phyloP scores from a whole-genome alignment of 2,888 invertebrate genomes.

The Halocaridina rubra region DNA sequence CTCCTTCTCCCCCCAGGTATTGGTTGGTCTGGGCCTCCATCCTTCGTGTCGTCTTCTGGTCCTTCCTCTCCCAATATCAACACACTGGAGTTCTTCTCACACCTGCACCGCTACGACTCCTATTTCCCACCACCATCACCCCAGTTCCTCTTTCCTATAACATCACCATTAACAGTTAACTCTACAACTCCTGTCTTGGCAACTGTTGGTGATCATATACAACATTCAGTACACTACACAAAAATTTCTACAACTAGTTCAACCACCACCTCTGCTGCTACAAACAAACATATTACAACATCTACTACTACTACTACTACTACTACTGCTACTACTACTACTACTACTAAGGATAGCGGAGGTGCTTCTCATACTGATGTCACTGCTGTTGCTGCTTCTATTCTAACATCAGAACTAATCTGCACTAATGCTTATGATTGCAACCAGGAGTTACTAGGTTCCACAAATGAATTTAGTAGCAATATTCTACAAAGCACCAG shows the following conservation, averaged over 20 bases:
- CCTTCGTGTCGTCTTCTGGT: conserved; percentile 79
- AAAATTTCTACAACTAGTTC: neutral
- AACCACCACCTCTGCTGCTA: too few species aligned
- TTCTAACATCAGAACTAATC: conserved; percentile 35
- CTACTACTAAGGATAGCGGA: conserved; percentile 9
- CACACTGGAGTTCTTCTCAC: conserved; percentile 57
- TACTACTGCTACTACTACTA: conserved; percentile 4
- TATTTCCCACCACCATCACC: conserved; percentile 50
- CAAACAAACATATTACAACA: neutral
- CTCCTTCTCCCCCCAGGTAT: conserved; percentile 51
- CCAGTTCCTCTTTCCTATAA: conserved; percentile 21
- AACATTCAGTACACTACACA: conserved; percentile 4
- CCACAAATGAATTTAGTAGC: conserved; percentile 10
- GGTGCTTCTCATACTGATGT: conserved; percentile 42
- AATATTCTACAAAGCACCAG: conserved; percentile 73
- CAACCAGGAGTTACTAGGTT: conserved; percentile 21
- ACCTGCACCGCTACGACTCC: conserved; percentile 49
- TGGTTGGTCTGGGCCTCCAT: conserved; percentile 85
- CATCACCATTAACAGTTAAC: neutral
- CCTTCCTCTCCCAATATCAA: conserved; percentile 76
- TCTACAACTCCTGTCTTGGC: neutral
- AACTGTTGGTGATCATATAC: neutral
- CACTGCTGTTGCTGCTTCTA: conserved; percentile 42
- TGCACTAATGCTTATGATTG: conserved; percentile 8
- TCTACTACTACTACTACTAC: neutral